phyloP scores from a whole-genome alignment of 2,888 invertebrate species.

The Oithona nana region DNA sequence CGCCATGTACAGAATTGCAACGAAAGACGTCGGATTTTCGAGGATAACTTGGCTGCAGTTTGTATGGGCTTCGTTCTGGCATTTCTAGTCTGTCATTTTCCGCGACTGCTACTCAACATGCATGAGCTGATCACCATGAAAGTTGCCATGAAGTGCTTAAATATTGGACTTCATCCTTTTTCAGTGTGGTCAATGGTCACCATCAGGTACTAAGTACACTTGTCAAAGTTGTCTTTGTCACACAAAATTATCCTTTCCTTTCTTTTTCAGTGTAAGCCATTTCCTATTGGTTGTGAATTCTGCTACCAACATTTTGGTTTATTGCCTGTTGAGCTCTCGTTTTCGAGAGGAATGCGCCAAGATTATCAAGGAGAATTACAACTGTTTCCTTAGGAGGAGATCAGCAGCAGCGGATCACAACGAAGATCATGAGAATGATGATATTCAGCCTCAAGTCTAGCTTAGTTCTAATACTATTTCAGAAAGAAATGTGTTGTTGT shows the following conservation, averaged over 20 bases:
- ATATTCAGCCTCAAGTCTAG: no score
- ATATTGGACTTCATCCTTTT: background rate
- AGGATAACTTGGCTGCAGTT: conserved; percentile 15
- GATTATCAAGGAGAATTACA: background rate
- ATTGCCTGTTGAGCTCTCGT: conserved; percentile 10
- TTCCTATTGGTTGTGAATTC: conserved; percentile 9
- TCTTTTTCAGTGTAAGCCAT: conserved; percentile 1
- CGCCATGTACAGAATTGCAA: conserved; percentile 6
- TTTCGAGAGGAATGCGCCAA: conserved; percentile 6
- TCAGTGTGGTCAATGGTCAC: conserved; percentile 4
- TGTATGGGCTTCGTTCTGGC: conserved; percentile 12
- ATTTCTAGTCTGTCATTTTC: conserved; percentile 11
- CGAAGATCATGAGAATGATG: no score
- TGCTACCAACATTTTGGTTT: conserved; percentile 10
- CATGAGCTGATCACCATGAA: conserved; percentile 10
- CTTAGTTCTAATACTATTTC: no score
- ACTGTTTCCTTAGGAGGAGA: no score
- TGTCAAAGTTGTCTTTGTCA: no score
- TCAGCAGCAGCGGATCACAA: no score
- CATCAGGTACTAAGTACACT: no score
- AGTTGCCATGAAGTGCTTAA: background rate
- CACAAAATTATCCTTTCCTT: no score
- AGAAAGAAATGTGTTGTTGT: no score
- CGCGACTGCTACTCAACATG: conserved; percentile 13
- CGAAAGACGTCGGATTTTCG: conserved; percentile 5